phyloP scores from a whole-genome alignment of 2,797 vertebrate species.

The Odontamblyopus lacepedii region DNA sequence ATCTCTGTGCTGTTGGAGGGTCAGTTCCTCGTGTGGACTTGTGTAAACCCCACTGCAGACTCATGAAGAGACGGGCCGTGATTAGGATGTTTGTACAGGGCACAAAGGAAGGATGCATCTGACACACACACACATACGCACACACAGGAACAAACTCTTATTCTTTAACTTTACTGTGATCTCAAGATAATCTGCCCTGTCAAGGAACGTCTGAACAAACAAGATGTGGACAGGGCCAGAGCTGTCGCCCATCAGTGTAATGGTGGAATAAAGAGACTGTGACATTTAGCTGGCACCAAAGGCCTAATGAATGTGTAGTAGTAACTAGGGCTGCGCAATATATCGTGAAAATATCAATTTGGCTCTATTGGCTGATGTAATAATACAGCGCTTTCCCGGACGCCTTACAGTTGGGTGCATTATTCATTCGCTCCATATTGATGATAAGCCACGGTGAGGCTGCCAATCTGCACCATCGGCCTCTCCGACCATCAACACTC shows the following conservation, averaged over 20 bases:
- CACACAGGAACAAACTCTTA: constrained; percentile 16
- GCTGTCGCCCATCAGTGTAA: background rate
- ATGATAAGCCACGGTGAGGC: no score
- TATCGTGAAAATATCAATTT: no score
- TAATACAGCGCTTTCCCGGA: no score
- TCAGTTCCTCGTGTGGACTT: background rate
- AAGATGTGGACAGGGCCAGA: background rate
- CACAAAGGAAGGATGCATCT: constrained; percentile 29
- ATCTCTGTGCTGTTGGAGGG: background rate
- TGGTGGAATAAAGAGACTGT: background rate
- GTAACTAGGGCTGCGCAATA: no score
- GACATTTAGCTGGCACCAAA: background rate
- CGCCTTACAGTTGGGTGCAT: no score
- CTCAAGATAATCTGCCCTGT: background rate
- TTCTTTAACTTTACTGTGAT: constrained; percentile 18
- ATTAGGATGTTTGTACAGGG: constrained; percentile 34
- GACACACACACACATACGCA: background rate
- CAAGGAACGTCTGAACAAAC: background rate
- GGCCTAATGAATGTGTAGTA: background rate
- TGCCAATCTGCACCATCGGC: no score
- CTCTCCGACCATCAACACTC: no score
- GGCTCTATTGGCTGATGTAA: no score
- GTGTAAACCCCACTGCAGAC: background rate
- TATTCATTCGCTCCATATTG: no score
- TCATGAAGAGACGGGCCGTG: background rate